Evolutionary conservation across 2,797 vertebrate species (phyloP).

Genomic region (Natrix natrix): DNA sequence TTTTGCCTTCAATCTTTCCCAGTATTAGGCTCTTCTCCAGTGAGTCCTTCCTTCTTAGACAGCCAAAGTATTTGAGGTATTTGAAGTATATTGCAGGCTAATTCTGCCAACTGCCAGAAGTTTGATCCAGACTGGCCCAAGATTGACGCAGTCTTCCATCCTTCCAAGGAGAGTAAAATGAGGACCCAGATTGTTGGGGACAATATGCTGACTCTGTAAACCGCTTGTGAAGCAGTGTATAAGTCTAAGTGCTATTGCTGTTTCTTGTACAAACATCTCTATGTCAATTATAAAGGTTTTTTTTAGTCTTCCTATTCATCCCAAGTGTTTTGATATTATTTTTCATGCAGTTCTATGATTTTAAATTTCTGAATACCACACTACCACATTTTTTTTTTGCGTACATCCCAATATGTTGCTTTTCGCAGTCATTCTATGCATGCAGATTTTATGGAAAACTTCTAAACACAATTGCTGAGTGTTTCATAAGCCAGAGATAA

Average conservation of each 20-base stretch:
- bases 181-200: background rate
- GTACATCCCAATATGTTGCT: background rate
- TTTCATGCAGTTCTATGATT: background rate
- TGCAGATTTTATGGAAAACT: background rate
- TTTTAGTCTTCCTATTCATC: background rate
- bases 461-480: background rate
- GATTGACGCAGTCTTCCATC: background rate
- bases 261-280: background rate
- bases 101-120: background rate
- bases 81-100: background rate
- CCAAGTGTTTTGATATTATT: background rate
- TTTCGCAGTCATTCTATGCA: background rate
- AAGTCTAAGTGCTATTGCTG: background rate
- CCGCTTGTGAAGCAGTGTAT: background rate
- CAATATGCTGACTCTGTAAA: background rate
- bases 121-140: background rate
- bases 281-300: background rate
- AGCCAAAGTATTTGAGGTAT: too few species aligned
- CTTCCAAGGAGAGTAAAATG: background rate
- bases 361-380: background rate
- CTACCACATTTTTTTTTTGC: background rate
- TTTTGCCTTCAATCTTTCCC: too few species aligned
- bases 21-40: too few species aligned
- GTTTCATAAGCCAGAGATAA: background rate
- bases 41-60: too few species aligned